Base-by-base conservation (phyloP, 2,888 invertebrate species). In the Pecten maximus region DNA sequence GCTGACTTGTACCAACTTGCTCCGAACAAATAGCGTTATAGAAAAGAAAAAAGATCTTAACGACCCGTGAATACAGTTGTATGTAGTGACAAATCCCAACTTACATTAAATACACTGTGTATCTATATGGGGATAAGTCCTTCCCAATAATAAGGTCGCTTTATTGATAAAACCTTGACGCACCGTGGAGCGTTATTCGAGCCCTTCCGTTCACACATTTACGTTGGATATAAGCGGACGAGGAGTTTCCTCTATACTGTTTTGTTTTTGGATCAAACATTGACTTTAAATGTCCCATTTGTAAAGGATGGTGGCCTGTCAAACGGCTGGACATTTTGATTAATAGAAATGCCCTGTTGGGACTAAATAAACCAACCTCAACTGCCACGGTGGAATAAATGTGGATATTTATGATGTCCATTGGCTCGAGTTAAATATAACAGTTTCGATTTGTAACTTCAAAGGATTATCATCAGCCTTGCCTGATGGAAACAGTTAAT, bases 71-170 rank as follows among this genome's bases (percentile, higher is more conserved):
- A 28, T 35, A 74, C 10, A 8, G 10, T 10, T 28, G 28, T 74
- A 15, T 74, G 19, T 74, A 74, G 35, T 74, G 74, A 74, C 74
- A 74, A 74, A 74, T 74, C 74, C 74, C 74, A 6, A 10, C 74
- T 74, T 28, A 74, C 74, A 74, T 74, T 74, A 35, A 74, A 74
- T 35, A 74, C 74, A 74, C 16, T 35, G 74, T 74, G 74, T 74
- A 28, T 74, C 74, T 74, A 74, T 74, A 74, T 74, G 2, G 35
- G 2, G 8, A 44, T 10, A 74, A 74, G 35, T 23, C 28, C 74
- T 28, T 74, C 35, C 28, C 74, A 35, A 28, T 74, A 74, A 35
- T 74, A 74, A 35, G 74, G 10, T 35, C 35, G 15, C 74, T 28
- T 10, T 74, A 16, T 35, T 35, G 74, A 28, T 74, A 74, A 74